phyloP scores from a whole-genome alignment of 64 coral and sea anemone species.

The Actinia equina region DNA sequence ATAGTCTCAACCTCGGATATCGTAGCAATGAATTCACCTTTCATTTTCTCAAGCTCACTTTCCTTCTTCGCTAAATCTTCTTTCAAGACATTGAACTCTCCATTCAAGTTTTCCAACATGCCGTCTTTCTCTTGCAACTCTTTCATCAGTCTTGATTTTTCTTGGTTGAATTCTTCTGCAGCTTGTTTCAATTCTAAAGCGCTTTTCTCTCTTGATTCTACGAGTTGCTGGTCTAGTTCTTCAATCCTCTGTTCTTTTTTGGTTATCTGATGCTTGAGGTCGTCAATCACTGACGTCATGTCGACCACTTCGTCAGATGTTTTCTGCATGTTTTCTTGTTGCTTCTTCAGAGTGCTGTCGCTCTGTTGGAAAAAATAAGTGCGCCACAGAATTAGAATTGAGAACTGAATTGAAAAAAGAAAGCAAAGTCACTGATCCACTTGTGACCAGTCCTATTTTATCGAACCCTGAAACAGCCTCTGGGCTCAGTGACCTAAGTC shows the following conservation, averaged over 20 bases:
- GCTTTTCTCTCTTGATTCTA: conserved; percentile 22
- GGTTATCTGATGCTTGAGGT: conserved; percentile 40
- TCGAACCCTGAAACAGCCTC: too few relatives aligned
- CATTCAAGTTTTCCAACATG: conserved; percentile 15
- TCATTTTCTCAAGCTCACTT: conserved; percentile 32
- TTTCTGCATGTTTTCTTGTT: conserved; percentile 84
- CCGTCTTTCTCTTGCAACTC: conserved; percentile 34
- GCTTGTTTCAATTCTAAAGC: conserved; percentile 17
- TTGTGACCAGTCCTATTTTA: too few relatives aligned
- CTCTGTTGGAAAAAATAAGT: conserved; percentile 28
- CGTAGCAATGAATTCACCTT: conserved; percentile 24
- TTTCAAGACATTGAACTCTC: conserved; percentile 8
- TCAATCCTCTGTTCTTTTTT: conserved; percentile 63
- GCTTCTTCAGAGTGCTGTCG: conserved; percentile 67
- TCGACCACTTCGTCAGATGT: conserved; percentile 53
- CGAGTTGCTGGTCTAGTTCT: conserved; percentile 51
- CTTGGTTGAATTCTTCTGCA: conserved; percentile 40
- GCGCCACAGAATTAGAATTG: not conserved
- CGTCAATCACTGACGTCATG: conserved; percentile 59
- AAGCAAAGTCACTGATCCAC: too few relatives aligned
- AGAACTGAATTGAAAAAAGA: too few relatives aligned
- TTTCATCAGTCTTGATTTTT: conserved; percentile 14
- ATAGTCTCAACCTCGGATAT: conserved; percentile 29
- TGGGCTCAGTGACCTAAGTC: too few relatives aligned
- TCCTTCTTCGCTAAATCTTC: conserved; percentile 6